phyloP scores from a whole-genome alignment of 2,797 vertebrate genomes.

The Lepilemur septentrionalis region DNA sequence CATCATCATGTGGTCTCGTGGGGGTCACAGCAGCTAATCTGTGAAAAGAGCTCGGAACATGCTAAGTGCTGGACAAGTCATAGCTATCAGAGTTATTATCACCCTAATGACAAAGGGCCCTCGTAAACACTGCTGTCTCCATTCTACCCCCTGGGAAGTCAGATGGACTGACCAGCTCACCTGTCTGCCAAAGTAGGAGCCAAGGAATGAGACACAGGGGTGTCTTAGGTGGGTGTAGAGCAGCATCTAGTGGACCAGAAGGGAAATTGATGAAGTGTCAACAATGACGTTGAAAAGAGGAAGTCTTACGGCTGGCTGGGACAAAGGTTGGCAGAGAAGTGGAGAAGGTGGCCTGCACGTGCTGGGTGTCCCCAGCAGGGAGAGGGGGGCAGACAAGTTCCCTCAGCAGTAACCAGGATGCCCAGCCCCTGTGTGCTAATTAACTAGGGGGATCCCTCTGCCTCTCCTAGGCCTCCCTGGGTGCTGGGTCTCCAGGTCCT shows the following conservation, averaged over 20 bases:
- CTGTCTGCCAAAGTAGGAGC: neutral
- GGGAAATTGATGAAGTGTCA: neutral
- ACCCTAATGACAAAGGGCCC: fast-evolving
- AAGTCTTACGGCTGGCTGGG: neutral
- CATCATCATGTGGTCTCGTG: neutral
- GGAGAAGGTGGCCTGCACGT: neutral
- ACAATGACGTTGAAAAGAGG: neutral
- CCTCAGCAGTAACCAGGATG: neutral
- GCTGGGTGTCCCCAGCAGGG: neutral
- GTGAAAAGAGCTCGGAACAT: neutral
- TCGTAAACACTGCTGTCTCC: neutral
- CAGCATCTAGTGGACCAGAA: constrained; percentile 48
- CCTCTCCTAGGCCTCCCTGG: too few relatives aligned
- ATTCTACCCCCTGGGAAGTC: neutral
- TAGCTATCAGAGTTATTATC: neutral
- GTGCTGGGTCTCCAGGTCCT: neutral
- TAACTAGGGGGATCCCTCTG: fast-evolving
- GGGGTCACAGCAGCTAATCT: fast-evolving
- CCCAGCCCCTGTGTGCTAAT: fast-evolving
- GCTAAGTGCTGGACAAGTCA: fast-evolving
- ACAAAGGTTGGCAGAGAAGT: neutral
- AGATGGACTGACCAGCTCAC: neutral
- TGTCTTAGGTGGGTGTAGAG: neutral
- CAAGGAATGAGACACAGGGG: fast-evolving
- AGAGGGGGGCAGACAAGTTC: neutral